Conservation (phyloP, 1,140 invertebrate species). For the Papilio xuthus region DNA sequence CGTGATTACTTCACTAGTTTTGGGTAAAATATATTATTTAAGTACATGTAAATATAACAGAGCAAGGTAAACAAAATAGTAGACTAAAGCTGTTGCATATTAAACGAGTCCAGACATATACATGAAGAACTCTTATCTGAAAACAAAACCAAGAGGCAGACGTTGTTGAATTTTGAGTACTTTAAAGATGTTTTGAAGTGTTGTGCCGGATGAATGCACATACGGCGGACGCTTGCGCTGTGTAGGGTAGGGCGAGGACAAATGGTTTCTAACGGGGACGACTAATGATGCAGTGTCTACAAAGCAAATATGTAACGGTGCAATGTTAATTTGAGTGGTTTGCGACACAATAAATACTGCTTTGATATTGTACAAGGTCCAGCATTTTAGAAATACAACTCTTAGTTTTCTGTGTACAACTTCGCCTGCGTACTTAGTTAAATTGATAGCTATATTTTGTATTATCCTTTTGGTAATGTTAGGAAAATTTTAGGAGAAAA, state of each 20-base stretch:
- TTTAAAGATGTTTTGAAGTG: slow-evolving; percentile 35
- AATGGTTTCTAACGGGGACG: slow-evolving; percentile 17
- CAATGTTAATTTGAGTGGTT: slow-evolving; percentile 8
- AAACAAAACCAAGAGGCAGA: slow-evolving; percentile 33
- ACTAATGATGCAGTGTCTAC: slow-evolving; percentile 33
- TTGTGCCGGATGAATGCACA: slow-evolving; percentile 29
- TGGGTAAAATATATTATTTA: too few relatives aligned
- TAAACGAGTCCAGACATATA: slow-evolving; percentile 31
- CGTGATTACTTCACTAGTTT: not conserved
- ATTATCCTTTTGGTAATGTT: too few relatives aligned
- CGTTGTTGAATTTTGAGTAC: slow-evolving; percentile 37
- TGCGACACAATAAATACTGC: not conserved
- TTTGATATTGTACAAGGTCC: not conserved
- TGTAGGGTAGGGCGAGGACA: slow-evolving; percentile 13
- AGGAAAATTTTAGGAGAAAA: too few relatives aligned
- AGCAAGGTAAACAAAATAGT: not conserved
- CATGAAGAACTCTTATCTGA: slow-evolving; percentile 36
- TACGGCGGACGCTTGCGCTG: not conserved
- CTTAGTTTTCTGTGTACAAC: not conserved
- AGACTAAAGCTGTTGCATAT: slow-evolving; percentile 25
- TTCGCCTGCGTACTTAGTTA: too few relatives aligned
- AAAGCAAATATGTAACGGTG: slow-evolving; percentile 26
- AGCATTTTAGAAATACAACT: not conserved
- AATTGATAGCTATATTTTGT: too few relatives aligned
- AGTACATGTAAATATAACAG: slow-evolving; percentile 4